These are phyloP conservation scores for Spermophilus dauricus DNA, from an alignment of 2,113 vertebrate species.

Conservation along the genomic window DNA sequence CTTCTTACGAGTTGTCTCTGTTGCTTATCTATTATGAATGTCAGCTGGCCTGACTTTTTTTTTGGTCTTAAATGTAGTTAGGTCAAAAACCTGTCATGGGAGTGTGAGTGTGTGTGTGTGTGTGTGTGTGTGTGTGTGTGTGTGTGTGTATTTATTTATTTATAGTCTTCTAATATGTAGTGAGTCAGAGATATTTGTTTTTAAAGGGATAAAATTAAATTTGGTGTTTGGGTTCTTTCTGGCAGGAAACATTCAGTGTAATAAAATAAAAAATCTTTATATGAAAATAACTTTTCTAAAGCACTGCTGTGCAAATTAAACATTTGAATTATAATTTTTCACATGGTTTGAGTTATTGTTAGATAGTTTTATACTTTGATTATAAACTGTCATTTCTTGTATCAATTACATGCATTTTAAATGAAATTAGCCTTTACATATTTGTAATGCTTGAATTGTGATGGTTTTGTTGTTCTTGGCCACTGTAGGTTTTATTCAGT, in stretches of 20 bases:
- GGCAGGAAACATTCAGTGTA: slow-evolving; percentile 30
- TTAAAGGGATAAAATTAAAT: slow-evolving; percentile 43
- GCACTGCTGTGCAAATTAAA: slow-evolving; percentile 33
- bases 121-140: neutral
- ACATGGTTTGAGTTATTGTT: slow-evolving; percentile 47
- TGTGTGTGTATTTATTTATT: neutral
- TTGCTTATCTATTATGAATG: neutral
- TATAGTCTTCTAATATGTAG: neutral
- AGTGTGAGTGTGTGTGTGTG: too few relatives aligned
- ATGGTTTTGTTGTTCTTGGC: slow-evolving; percentile 66
- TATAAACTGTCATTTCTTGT: slow-evolving; percentile 65
- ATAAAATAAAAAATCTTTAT: slow-evolving; percentile 41
- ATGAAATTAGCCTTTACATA: slow-evolving; percentile 74
- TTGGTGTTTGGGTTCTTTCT: slow-evolving; percentile 7
- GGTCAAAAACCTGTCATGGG: neutral
- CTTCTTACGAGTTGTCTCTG: neutral
- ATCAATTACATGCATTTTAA: slow-evolving; percentile 47
- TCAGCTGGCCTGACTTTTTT: neutral
- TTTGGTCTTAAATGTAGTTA: slow-evolving; percentile 21
- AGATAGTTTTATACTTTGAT: slow-evolving; percentile 42
- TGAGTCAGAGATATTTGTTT: neutral
- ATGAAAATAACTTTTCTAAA: slow-evolving; percentile 57
- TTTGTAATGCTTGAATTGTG: slow-evolving; percentile 36
- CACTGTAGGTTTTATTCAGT: slow-evolving; percentile 58
- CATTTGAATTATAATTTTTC: slow-evolving; percentile 18